Conservation (phyloP, 1,140 invertebrate genomes). For the Proctacanthus coquilletti region DNA sequence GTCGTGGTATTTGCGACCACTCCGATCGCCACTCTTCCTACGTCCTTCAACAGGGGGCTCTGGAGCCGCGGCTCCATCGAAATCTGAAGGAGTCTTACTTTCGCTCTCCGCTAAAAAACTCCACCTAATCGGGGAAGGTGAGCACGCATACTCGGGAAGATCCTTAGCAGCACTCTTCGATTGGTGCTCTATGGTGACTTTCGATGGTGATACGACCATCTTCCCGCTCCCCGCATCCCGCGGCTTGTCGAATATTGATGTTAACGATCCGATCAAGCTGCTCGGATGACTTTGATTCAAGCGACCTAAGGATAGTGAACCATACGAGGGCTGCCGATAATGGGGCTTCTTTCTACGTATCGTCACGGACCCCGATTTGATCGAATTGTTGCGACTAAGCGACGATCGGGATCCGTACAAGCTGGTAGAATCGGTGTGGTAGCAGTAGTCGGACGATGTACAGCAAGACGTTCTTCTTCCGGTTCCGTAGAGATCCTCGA, state of each 20-base stretch:
- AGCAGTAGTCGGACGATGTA: conserved; percentile 27
- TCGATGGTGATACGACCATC: conserved; percentile 12
- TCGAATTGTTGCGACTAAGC: conserved; percentile 24
- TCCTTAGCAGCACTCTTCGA: conserved; percentile 16
- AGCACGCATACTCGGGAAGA: conserved; percentile 26
- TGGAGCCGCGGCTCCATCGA: conserved; percentile 7
- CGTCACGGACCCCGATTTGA: conserved; percentile 23
- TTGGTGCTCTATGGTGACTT: conserved; percentile 22
- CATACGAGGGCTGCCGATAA: conserved; percentile 25
- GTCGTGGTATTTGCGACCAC: conserved; percentile 17
- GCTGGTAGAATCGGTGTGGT: conserved; percentile 27
- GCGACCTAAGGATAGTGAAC: conserved; percentile 21
- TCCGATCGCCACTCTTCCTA: not conserved
- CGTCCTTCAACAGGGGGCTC: no score
- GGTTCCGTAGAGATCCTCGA: conserved; percentile 24
- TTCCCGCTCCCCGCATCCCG: conserved; percentile 6
- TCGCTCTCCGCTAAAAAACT: conserved; percentile 24
- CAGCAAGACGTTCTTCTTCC: conserved; percentile 22
- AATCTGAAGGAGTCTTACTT: conserved; percentile 17
- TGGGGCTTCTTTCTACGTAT: conserved; percentile 13
- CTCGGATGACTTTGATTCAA: conserved; percentile 21
- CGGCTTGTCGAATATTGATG: conserved; percentile 22
- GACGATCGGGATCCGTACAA: conserved; percentile 25
- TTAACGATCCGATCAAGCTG: conserved; percentile 22
- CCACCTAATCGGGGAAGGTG: conserved; percentile 26